Base-by-base conservation (phyloP, 1,140 invertebrate genomes). In the Nasonia vitripennis region DNA sequence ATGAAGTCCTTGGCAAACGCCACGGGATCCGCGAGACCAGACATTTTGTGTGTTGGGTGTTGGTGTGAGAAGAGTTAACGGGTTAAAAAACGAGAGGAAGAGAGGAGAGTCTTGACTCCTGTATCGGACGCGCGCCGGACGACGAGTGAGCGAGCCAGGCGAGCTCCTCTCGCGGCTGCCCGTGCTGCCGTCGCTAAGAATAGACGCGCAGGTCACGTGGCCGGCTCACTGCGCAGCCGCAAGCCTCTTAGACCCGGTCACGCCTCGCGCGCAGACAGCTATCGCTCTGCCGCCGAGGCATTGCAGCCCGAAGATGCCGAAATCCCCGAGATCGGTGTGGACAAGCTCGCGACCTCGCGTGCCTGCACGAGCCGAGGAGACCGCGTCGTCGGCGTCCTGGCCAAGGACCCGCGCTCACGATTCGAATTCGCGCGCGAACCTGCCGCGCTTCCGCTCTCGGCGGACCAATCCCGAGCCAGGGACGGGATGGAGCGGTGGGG, bases 1-100 rank as follows among this genome's bases (percentile, higher is more conserved):
- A 97, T 89, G 91, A 98, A 98, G 94, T 98, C 97, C 92, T 97
- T 97, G 86, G 95, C 90, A 89, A 98, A 98, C 75, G 95, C 94
- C 88, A 95, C 93, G 67, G 95, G 95, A 93, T 96, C 95, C 86
- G 93, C 92, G 82, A 95, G 91, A 90, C 91, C 91, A 91, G 92
- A 91, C 93, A 94, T 93, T 87, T 89, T 92, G 86, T 87, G 71
- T 83, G 70, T 87, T 48, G 37, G 78, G 41, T 41, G 41, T 86
- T 83, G 86, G 86, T 86, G 86, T 88, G 86, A 87, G 87, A 77
- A 87, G 87, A 79, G 86, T 86, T 86, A 89, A 88, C 88, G 89
- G 89, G 86, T 90, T 88, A 90, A 89, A 84, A 83, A 89, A 89
- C 84, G 89, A 89, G 88, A 91, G 92, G 91, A 88, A 89, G 87